Percentiles rank a stretch among this genome's conserved stretches.
These are phyloP conservation scores for Ridgeia piscesae DNA, from an alignment of 1,140 invertebrate genomes.

Conservation along the genomic window DNA sequence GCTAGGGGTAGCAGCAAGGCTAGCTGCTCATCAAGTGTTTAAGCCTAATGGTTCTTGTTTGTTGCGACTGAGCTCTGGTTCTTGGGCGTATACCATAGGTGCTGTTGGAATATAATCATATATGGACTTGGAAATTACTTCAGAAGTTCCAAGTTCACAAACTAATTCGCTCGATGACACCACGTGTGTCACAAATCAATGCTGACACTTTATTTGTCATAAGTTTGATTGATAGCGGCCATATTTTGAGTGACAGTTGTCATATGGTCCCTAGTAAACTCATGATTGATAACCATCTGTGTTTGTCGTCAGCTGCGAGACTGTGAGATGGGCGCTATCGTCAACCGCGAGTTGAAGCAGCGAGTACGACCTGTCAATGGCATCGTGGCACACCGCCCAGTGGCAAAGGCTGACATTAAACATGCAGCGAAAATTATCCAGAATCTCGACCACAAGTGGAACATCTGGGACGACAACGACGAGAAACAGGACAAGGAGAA, in stretches of 20 bases:
- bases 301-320: conserved; percentile 71
- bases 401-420: conserved; percentile 89
- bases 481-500: conserved; percentile 44
- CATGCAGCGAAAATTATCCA: conserved; percentile 93
- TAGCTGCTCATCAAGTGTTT: not conserved
- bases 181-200: not conserved
- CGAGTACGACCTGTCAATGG: conserved; percentile 91
- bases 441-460: conserved; percentile 83
- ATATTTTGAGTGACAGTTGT: not conserved
- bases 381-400: conserved; percentile 82
- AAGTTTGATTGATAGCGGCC: not conserved
- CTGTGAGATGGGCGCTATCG: conserved; percentile 89
- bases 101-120: not conserved
- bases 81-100: not conserved
- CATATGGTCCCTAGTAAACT: not conserved
- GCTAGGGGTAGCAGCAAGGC: no score
- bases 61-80: no score
- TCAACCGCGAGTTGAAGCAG: conserved; percentile 89
- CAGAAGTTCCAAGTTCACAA: no score
- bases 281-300: not conserved
- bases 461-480: conserved; percentile 72
- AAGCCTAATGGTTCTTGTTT: not conserved
- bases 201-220: not conserved
- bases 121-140: not conserved
- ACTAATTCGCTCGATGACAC: not conserved